Evolutionary conservation across 2,888 invertebrate species (phyloP), one percentile per base, ranked within the genome.

Genomic region (Lamproptera curius): DNA sequence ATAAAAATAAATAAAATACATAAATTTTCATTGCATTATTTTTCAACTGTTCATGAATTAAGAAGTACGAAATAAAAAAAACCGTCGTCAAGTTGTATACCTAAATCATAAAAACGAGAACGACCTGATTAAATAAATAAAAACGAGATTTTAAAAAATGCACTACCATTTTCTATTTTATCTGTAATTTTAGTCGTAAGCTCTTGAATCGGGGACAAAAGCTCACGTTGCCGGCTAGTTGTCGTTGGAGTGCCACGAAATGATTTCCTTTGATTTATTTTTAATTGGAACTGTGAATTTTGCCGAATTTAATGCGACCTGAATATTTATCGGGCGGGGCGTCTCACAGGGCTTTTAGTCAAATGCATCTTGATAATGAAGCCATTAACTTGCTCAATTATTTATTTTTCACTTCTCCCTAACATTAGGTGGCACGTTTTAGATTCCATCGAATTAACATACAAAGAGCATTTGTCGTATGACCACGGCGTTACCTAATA

Each of bases 271-370:
- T 42, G 33, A 20, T 42, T 31, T 16, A 38, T 47, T 42, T 35
- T 46, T 17, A 46, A 46, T 42, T 47, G 23, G 17, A 31, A 47
- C 11, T 23, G 28, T 31, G 20, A 37, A 37, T 42, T 37, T n/a
- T 42, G 17, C 9, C 26, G 38, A 48, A 43, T 48, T 43, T 23
- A 48, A 48, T 39, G 39, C 31, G 16, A 39, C 34, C 15, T 53
- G 48, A 53, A 53, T 53, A 44, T 48, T 39, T 33, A 43, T 34
- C 34, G 42, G 38, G 14, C 34, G 35, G 37, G 28, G 38, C 33
- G 37, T 16, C 33, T 33, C 39, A 10, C 10, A 35, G 16, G 31
- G 51, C 50, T 53, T 53, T 51, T 53, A 53, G 50, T 42, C 48
- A 53, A 53, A 51, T 48, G 39, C 43, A 48, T 14, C 23, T 13